Percentiles rank a stretch among this genome's conserved stretches.
These are phyloP conservation scores for Lepidothrix coronata DNA, from an alignment of 2,113 vertebrate species.

Conservation along the genomic window DNA sequence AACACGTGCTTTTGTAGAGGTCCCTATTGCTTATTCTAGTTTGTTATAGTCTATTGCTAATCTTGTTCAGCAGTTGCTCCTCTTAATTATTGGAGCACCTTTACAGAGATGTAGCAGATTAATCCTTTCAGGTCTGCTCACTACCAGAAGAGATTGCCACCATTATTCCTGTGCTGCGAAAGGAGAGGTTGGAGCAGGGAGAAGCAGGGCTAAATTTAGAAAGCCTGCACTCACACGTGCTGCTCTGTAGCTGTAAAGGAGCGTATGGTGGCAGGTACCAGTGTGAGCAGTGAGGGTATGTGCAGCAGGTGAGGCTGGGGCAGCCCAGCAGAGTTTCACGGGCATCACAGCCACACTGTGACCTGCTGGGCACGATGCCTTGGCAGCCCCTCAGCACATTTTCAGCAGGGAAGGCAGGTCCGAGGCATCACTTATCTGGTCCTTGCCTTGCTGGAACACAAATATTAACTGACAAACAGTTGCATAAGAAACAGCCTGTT, in stretches of 20 bases:
- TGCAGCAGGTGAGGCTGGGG: neutral
- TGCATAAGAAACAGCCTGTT: neutral
- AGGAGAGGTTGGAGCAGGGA: neutral
- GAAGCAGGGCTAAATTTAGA: neutral
- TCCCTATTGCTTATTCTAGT: neutral
- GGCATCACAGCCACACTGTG: neutral
- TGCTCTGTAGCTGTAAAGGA: neutral
- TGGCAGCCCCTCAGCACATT: neutral
- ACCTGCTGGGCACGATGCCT: neutral
- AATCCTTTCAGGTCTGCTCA: slow-evolving; percentile 54
- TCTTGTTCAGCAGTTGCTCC: slow-evolving; percentile 53
- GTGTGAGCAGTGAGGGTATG: accelerated
- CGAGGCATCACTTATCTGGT: neutral
- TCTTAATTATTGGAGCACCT: slow-evolving; percentile 56
- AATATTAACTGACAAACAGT: slow-evolving; percentile 49
- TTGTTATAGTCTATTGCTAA: slow-evolving; percentile 42
- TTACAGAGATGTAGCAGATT: slow-evolving; percentile 42
- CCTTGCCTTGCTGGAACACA: slow-evolving; percentile 36
- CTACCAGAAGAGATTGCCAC: slow-evolving; percentile 40
- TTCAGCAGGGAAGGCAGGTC: neutral
- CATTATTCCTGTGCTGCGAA: neutral
- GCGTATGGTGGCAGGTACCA: accelerated
- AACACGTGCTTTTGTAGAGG: neutral
- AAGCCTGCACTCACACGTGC: accelerated
- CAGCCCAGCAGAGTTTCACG: neutral